These are phyloP conservation scores for Gadopsis bispinosus DNA, from an alignment of 2,797 vertebrate genomes.

Conservation along the genomic window DNA sequence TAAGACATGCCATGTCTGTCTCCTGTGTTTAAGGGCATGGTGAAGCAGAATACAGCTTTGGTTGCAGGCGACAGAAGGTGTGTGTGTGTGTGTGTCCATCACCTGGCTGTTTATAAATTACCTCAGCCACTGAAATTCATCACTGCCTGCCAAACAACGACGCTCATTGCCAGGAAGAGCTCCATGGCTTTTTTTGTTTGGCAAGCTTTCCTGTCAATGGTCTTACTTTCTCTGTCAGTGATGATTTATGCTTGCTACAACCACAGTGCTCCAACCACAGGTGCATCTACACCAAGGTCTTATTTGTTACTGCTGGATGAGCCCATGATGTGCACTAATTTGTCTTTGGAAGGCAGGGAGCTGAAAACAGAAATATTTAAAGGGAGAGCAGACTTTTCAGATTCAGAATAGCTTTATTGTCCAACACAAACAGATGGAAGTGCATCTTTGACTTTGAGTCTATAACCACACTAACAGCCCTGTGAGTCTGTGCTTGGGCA, in stretches of 20 bases:
- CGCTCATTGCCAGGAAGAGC: slow-evolving; percentile 39
- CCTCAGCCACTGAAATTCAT: slow-evolving; percentile 41
- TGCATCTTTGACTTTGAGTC: background rate
- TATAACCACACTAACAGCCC: background rate
- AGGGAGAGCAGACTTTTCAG: slow-evolving; percentile 7
- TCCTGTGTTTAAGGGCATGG: slow-evolving; percentile 26
- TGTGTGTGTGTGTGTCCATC: slow-evolving; percentile 25
- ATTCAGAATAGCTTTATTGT: background rate
- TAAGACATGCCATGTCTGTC: slow-evolving; percentile 37
- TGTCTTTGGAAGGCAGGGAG: slow-evolving; percentile 18
- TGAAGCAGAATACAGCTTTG: slow-evolving; percentile 45
- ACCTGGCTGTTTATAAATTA: slow-evolving; percentile 41
- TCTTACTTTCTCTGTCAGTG: slow-evolving; percentile 51
- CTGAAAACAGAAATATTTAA: background rate
- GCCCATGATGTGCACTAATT: slow-evolving; percentile 12
- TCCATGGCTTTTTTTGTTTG: slow-evolving; percentile 55
- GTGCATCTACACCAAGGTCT: slow-evolving; percentile 47
- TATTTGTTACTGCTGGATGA: slow-evolving; percentile 19
- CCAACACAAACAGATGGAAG: background rate
- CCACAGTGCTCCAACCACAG: slow-evolving; percentile 48
- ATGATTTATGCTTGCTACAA: slow-evolving; percentile 52
- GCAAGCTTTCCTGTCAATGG: slow-evolving; percentile 53
- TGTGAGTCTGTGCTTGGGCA: background rate
- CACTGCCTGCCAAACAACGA: slow-evolving; percentile 45
- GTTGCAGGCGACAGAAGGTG: slow-evolving; percentile 7